These are phyloP conservation scores for Gymnodraco acuticeps DNA, from an alignment of 2,797 vertebrate genomes.

Conservation along the genomic window DNA sequence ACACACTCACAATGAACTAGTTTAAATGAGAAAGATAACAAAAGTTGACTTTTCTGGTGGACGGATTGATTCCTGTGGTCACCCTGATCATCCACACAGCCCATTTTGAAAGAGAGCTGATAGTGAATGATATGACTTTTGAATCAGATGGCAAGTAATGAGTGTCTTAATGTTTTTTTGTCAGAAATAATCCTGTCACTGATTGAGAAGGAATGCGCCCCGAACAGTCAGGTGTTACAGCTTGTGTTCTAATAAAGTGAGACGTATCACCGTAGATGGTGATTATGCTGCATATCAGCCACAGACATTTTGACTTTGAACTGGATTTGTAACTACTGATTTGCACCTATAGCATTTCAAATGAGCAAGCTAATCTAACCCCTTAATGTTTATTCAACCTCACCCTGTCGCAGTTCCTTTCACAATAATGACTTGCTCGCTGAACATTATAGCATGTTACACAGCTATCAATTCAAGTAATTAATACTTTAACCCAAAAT, in stretches of 20 bases:
- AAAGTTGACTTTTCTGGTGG: conserved; percentile 5
- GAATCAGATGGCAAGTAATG: conserved; percentile 4
- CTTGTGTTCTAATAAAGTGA: conserved; percentile 1
- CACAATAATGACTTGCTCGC: no score
- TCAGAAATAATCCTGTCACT: conserved; percentile 3
- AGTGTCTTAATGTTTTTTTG: background rate
- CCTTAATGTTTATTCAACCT: no score
- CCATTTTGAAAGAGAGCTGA: conserved; percentile 23
- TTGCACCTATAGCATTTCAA: background rate
- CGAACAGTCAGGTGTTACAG: background rate
- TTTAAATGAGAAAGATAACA: conserved; percentile 29
- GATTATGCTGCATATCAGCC: conserved; percentile 22
- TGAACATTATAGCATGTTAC: no score
- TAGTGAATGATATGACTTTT: conserved; percentile 14
- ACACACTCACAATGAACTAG: background rate
- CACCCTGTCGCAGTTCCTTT: no score
- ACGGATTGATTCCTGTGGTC: conserved; percentile 9
- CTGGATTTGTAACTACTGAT: background rate
- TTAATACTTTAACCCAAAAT: no score
- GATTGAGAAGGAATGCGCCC: background rate
- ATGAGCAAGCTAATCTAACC: no score
- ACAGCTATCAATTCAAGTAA: no score
- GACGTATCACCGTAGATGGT: background rate
- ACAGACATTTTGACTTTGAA: background rate
- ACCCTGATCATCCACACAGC: conserved; percentile 9